These are phyloP conservation scores for Epizoanthus ramosus DNA, from an alignment of 92 coral and sea anemone genomes.

Conservation along the genomic window DNA sequence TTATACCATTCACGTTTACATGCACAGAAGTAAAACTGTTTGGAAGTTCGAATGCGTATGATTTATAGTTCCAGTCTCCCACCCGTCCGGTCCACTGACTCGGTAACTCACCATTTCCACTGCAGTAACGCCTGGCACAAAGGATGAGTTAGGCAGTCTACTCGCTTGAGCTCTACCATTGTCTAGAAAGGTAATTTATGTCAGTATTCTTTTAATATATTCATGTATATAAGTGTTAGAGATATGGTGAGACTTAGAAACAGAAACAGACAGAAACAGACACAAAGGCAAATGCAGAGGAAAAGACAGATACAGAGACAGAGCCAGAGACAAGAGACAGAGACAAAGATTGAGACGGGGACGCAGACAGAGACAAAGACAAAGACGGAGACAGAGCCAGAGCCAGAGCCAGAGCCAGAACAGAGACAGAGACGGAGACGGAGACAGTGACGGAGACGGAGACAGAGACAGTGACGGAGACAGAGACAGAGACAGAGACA, in stretches of 20 bases:
- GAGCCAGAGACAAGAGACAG: neutral
- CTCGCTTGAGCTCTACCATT: conserved; percentile 8
- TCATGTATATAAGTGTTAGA: neutral
- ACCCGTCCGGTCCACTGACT: neutral
- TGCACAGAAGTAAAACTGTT: neutral
- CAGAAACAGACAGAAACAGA: neutral
- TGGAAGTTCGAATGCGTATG: neutral
- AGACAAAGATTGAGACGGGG: neutral
- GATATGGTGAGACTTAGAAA: neutral
- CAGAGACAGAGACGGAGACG: no score
- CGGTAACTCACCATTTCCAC: conserved; percentile 29
- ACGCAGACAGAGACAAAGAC: neutral
- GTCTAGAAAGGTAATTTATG: conserved; percentile 9
- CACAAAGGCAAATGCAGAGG: neutral
- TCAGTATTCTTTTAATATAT: no score
- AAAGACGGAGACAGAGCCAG: no score
- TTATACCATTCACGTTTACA: no score
- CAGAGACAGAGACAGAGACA: no score
- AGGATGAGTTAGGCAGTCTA: conserved; percentile 24
- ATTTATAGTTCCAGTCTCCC: neutral
- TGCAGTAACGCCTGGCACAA: conserved; percentile 22
- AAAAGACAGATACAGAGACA: neutral
- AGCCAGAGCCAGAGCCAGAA: neutral
- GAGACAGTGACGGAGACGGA: neutral
- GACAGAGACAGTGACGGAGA: neutral